A percentile compares a stretch with the other conserved stretches of the same genome.
Evolutionary conservation across 2,888 invertebrate genomes (phyloP).

Genomic region (Tipula vernalis): DNA sequence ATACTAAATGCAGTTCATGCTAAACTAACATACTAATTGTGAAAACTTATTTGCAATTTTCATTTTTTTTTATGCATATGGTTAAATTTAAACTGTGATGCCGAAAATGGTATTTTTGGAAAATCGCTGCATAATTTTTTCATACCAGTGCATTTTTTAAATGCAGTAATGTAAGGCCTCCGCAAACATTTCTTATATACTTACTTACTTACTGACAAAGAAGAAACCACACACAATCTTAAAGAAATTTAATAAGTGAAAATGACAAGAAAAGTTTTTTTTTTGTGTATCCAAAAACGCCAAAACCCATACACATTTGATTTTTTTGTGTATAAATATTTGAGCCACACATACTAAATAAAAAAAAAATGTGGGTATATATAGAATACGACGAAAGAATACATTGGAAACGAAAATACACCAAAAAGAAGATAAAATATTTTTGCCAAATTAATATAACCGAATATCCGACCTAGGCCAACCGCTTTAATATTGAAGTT

Average conservation of each 20-base stretch:
- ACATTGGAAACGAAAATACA: not conserved
- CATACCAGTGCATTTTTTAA: not conserved
- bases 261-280: not conserved
- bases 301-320: not conserved
- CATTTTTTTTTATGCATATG: not conserved
- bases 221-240: not conserved
- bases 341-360: not conserved
- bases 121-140: not conserved
- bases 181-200: not conserved
- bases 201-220: not conserved
- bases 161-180: not conserved
- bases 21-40: not conserved
- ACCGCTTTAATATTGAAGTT: not conserved
- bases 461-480: slow-evolving; percentile 10
- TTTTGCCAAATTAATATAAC: slow-evolving; percentile 6
- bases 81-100: not conserved
- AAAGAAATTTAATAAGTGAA: not conserved
- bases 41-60: not conserved
- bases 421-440: slow-evolving; percentile 8
- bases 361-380: not conserved
- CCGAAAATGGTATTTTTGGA: not conserved
- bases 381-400: not conserved
- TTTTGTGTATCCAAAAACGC: not conserved
- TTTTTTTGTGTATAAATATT: not conserved
- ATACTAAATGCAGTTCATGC: not conserved